Conservation (phyloP, 1,140 invertebrate genomes). For the Drosophila nigrodunni region DNA sequence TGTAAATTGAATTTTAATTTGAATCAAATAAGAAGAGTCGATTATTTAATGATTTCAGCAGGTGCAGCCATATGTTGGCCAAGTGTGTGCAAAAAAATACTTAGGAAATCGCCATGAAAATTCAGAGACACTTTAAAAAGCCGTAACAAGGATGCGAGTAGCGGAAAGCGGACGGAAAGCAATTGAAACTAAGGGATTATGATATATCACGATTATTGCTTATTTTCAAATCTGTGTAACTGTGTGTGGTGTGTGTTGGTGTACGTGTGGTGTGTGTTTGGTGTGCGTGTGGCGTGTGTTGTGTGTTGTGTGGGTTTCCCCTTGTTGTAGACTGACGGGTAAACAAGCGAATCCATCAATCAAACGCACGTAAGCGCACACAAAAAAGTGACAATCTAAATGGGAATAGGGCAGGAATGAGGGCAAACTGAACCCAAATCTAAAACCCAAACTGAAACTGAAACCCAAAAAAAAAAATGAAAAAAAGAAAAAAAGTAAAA, state of each 20-base stretch:
- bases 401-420: neutral
- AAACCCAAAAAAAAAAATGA: neutral
- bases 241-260: conserved; percentile 10
- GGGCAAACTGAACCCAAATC: conserved; percentile 9
- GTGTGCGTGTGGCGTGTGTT: conserved; percentile 5
- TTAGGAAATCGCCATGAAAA: neutral
- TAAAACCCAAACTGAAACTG: conserved; percentile 5
- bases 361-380: conserved; percentile 71
- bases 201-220: conserved; percentile 79
- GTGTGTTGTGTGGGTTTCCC: conserved; percentile 28
- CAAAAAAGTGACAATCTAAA: conserved; percentile 74
- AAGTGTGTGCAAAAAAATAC: neutral
- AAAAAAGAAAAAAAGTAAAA: neutral
- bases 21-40: neutral
- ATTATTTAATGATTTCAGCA: conserved; percentile 14
- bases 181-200: conserved; percentile 49
- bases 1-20: neutral
- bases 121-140: conserved; percentile 14
- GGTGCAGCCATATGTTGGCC: neutral
- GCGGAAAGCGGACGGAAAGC: conserved; percentile 17
- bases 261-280: conserved; percentile 8
- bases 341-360: conserved; percentile 80
- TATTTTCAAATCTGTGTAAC: conserved; percentile 60
- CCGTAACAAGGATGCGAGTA: conserved; percentile 1
- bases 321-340: conserved; percentile 70